These are phyloP conservation scores for Phalacrocorax pelagicus DNA, from an alignment of 2,113 vertebrate species.

Conservation along the genomic window DNA sequence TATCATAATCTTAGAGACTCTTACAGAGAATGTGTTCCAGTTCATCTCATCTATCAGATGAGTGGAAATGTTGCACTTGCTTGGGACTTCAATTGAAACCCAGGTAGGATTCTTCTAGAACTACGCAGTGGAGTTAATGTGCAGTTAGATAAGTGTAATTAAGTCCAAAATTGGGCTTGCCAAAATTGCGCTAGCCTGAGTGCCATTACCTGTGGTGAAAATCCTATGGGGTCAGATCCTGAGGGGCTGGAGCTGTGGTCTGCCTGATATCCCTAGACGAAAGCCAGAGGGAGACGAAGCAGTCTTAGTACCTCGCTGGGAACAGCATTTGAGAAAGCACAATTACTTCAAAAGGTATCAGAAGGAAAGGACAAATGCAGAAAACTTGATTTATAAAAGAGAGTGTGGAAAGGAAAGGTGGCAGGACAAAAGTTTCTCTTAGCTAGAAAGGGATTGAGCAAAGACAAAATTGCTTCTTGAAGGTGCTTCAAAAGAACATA, in stretches of 20 bases:
- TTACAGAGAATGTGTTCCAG: background rate
- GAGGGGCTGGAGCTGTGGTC: background rate
- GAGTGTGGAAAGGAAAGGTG: background rate
- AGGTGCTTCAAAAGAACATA: background rate
- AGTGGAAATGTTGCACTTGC: background rate
- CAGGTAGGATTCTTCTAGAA: background rate
- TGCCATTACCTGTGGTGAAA: background rate
- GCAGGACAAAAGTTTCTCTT: background rate
- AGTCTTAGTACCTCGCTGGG: background rate
- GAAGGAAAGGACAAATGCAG: background rate
- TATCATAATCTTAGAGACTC: background rate
- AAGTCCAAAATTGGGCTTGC: background rate
- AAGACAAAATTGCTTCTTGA: background rate
- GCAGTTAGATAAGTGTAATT: background rate
- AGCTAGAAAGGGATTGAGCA: background rate
- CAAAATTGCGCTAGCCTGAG: background rate
- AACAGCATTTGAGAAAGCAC: background rate
- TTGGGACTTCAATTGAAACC: background rate
- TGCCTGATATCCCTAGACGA: background rate
- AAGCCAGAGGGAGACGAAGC: background rate
- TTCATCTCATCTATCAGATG: background rate
- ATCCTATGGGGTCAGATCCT: accelerated
- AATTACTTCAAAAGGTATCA: background rate
- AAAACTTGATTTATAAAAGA: background rate
- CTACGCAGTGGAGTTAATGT: background rate